Percentiles rank a stretch among this genome's conserved stretches.
These are phyloP conservation scores for Promerops cafer DNA, from an alignment of 2,113 vertebrate species.

Conservation along the genomic window DNA sequence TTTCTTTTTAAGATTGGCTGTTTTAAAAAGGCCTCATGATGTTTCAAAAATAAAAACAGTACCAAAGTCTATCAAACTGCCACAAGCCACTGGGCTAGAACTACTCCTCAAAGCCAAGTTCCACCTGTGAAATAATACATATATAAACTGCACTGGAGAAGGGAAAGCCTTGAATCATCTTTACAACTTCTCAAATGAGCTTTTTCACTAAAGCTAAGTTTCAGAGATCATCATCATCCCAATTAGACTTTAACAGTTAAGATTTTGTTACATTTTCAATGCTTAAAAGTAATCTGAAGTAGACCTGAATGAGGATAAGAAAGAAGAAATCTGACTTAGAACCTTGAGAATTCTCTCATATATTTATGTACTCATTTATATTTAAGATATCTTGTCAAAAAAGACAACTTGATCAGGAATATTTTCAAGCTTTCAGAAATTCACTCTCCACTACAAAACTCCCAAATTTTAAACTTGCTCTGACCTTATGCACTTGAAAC, in stretches of 20 bases:
- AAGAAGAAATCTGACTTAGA: not conserved
- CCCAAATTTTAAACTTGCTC: not conserved
- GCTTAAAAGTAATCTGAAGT: not conserved
- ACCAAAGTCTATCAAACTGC: not conserved
- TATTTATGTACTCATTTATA: not conserved
- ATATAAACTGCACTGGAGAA: not conserved
- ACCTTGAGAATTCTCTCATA: not conserved
- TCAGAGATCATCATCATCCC: not conserved
- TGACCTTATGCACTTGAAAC: not conserved
- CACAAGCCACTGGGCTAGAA: not conserved
- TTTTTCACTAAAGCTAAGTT: not conserved
- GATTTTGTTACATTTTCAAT: not conserved
- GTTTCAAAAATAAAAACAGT: not conserved
- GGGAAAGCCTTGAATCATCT: not conserved
- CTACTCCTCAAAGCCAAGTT: not conserved
- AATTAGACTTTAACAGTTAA: not conserved
- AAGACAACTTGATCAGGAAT: not conserved
- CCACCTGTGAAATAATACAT: not conserved
- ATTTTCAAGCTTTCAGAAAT: not conserved
- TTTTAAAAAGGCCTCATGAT: not conserved
- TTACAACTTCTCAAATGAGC: not conserved
- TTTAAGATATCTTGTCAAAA: not conserved
- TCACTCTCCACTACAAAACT: not conserved
- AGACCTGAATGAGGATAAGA: not conserved
- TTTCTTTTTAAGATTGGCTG: not conserved